Evolutionary conservation across 1,140 invertebrate genomes (phyloP).

Genomic region (Uloborus diversus): DNA sequence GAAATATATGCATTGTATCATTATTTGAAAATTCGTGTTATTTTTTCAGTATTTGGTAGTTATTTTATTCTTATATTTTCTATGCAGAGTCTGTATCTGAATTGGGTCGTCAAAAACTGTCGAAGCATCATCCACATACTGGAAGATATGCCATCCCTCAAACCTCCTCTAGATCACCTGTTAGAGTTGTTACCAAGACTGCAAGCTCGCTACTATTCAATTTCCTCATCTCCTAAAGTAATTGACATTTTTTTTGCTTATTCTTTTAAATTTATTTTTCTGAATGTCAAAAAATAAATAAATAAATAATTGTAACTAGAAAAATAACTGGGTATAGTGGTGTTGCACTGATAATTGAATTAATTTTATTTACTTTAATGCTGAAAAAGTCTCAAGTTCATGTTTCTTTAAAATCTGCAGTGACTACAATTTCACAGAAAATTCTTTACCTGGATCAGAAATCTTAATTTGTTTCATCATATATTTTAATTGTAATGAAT

Average conservation of each 20-base stretch:
- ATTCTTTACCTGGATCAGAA: too few relatives aligned
- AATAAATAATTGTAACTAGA: background rate
- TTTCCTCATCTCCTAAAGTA: conserved; percentile 97
- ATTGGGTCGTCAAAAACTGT: conserved; percentile 71
- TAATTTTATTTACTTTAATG: background rate
- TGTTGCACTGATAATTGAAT: too few relatives aligned
- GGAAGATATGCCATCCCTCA: conserved; percentile 91
- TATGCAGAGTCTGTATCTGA: conserved; percentile 31
- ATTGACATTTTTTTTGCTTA: conserved; percentile 20
- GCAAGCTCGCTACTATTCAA: conserved; percentile 98
- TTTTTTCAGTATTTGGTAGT: too few relatives aligned
- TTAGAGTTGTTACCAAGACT: conserved; percentile 95
- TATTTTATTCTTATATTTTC: too few relatives aligned
- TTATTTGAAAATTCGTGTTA: too few relatives aligned
- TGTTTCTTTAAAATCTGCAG: too few relatives aligned
- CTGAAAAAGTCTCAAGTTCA: background rate
- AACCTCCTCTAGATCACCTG: conserved; percentile 91
- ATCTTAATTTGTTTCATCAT: too few relatives aligned
- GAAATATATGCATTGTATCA: too few relatives aligned
- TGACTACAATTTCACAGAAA: too few relatives aligned
- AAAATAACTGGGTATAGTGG: too few relatives aligned
- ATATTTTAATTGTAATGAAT: too few relatives aligned
- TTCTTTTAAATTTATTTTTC: background rate
- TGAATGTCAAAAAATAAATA: background rate
- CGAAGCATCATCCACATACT: conserved; percentile 95